These are phyloP conservation scores for Drosophila parthenogenetica DNA, from an alignment of 2,888 invertebrate species.

Conservation along the genomic window DNA sequence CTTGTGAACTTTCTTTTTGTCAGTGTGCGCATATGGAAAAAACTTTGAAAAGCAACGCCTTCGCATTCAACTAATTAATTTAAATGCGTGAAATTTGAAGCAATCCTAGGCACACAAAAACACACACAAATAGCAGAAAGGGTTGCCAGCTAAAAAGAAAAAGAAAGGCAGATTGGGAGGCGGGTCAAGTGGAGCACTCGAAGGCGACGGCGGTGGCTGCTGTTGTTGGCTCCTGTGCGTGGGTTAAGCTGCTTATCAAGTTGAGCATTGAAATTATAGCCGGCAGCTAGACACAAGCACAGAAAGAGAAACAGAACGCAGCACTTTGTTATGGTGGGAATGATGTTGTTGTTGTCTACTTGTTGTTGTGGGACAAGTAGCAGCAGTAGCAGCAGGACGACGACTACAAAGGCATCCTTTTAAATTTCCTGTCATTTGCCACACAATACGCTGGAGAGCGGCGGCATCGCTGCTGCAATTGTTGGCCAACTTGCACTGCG, in stretches of 20 bases:
- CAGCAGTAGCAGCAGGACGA: constrained; percentile 53
- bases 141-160: constrained; percentile 14
- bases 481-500: constrained; percentile 51
- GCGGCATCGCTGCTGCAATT: constrained; percentile 68
- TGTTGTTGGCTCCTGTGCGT: constrained; percentile 52
- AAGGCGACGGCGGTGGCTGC: constrained; percentile 34
- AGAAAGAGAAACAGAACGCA: constrained; percentile 61
- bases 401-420: constrained; percentile 81
- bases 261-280: constrained; percentile 81
- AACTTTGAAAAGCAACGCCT: constrained; percentile 21
- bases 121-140: constrained; percentile 47
- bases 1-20: not conserved
- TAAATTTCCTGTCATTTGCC: constrained; percentile 81
- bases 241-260: constrained; percentile 81
- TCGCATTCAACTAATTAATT: constrained; percentile 65
- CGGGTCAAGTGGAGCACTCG: constrained; percentile 63
- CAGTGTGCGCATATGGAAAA: constrained; percentile 19
- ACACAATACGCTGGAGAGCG: constrained; percentile 78
- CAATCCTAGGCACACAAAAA: constrained; percentile 55
- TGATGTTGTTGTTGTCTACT: constrained; percentile 45
- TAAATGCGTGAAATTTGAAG: constrained; percentile 72
- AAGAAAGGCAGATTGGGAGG: not conserved
- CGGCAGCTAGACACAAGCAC: constrained; percentile 77
- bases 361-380: constrained; percentile 49
- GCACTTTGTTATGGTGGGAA: constrained; percentile 71